Evolutionary conservation across 1,140 invertebrate genomes (phyloP).

Genomic region (Phthorimaea operculella): DNA sequence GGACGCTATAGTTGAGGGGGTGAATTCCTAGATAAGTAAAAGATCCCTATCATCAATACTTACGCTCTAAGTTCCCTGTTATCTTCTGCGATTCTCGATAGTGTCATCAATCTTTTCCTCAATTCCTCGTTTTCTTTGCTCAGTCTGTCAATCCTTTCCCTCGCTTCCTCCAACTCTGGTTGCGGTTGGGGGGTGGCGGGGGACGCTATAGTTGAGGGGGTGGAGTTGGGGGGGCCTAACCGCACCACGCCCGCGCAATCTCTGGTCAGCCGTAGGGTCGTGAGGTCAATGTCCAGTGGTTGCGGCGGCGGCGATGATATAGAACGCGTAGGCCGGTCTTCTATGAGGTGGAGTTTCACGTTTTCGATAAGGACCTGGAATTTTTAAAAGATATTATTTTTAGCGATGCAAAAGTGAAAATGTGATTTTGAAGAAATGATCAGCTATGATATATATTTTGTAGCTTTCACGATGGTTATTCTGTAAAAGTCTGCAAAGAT

Average conservation of each 20-base stretch:
- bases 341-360: conserved; percentile 73
- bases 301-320: conserved; percentile 85
- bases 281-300: conserved; percentile 81
- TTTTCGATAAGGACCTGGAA: conserved; percentile 76
- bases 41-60: conserved; percentile 18
- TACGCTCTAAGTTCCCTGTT: conserved; percentile 58
- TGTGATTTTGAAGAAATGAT: too few species aligned
- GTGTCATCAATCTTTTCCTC: conserved; percentile 38
- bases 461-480: too few species aligned
- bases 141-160: conserved; percentile 39
- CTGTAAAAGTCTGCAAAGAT: too few species aligned
- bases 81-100: conserved; percentile 52
- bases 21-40: conserved; percentile 13
- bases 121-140: conserved; percentile 55
- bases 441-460: too few species aligned
- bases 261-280: conserved; percentile 74
- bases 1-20: conserved; percentile 27
- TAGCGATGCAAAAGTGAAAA: too few species aligned
- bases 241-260: conserved; percentile 77
- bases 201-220: conserved; percentile 27
- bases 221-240: conserved; percentile 70
- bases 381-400: too few species aligned
- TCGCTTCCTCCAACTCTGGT: conserved; percentile 36
- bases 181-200: conserved; percentile 40
- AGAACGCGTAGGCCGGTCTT: conserved; percentile 83